Percentiles rank a stretch among this genome's conserved stretches.
Conservation (phyloP, 2,797 vertebrate genomes). For the Perodicticus potto region DNA sequence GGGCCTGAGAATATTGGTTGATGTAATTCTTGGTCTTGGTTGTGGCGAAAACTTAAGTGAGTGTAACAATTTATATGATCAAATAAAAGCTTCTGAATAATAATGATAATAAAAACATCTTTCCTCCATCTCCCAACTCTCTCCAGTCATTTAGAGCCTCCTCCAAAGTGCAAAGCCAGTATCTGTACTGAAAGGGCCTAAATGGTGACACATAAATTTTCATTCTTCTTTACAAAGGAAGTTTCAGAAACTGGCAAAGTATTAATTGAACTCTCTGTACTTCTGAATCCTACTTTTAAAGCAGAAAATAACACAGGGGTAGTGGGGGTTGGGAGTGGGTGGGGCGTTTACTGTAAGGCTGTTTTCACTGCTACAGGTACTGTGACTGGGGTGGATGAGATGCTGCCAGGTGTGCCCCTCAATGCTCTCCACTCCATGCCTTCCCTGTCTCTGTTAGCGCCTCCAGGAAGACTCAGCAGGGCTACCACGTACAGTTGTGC, state of each 20-base stretch:
- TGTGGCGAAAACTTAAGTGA: conserved; percentile 58
- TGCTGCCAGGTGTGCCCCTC: neutral
- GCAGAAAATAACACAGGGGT: neutral
- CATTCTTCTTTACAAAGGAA: neutral
- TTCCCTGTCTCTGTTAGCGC: neutral
- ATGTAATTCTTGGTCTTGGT: conserved; percentile 56
- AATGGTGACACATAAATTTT: conserved; percentile 35
- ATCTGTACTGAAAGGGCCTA: conserved; percentile 25
- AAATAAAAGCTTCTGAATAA: conserved; percentile 65
- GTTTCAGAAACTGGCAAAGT: conserved; percentile 47
- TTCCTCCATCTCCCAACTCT: neutral
- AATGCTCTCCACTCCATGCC: accelerated
- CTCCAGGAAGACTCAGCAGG: neutral
- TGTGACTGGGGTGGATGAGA: neutral
- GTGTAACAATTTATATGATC: conserved; percentile 42
- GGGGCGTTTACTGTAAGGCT: neutral
- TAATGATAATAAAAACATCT: conserved; percentile 62
- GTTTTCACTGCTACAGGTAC: neutral
- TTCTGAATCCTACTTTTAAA: conserved; percentile 17
- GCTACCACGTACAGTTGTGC: neutral
- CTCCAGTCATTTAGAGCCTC: conserved; percentile 66
- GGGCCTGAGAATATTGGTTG: conserved; percentile 49
- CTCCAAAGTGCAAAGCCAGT: neutral
- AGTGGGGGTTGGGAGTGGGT: too few species aligned
- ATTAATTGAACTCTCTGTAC: neutral